Evolutionary conservation across 1,140 invertebrate genomes (phyloP).

Genomic region (Gryllus bimaculatus): DNA sequence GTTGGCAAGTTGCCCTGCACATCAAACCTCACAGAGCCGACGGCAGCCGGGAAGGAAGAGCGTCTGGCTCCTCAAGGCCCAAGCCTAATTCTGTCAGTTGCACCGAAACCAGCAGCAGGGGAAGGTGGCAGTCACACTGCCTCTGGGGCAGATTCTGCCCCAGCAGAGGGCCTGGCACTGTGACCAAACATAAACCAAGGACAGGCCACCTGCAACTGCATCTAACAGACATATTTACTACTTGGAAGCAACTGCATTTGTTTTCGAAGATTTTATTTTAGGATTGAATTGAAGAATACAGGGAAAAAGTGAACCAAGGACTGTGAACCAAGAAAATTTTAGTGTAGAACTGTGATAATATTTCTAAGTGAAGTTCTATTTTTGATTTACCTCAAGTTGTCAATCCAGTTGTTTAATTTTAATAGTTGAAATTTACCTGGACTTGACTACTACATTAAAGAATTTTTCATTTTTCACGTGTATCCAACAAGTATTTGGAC

Average conservation of each 20-base stretch:
- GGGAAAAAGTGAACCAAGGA: too few species aligned
- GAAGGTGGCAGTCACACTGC: not conserved
- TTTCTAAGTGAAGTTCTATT: too few species aligned
- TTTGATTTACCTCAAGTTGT: not conserved
- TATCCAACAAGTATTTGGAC: not conserved
- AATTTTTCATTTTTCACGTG: not conserved
- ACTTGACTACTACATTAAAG: not conserved
- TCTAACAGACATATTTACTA: not conserved
- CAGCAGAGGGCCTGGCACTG: not conserved
- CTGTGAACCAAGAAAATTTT: too few species aligned
- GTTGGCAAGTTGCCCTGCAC: not conserved
- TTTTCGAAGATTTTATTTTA: not conserved
- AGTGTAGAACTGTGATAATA: too few species aligned
- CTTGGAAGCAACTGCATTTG: not conserved
- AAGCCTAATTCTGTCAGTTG: conserved; percentile 1
- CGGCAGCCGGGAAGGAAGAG: not conserved
- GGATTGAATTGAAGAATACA: too few species aligned
- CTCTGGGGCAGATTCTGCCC: not conserved
- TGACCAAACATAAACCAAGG: not conserved
- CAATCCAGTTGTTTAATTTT: not conserved
- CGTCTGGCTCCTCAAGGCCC: not conserved
- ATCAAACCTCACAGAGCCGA: not conserved
- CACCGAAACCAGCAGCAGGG: not conserved
- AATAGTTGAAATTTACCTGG: not conserved
- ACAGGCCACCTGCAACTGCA: not conserved